A percentile compares a stretch with the other conserved stretches of the same genome.
phyloP scores from a whole-genome alignment of 2,888 invertebrate species.

The Labia minor region DNA sequence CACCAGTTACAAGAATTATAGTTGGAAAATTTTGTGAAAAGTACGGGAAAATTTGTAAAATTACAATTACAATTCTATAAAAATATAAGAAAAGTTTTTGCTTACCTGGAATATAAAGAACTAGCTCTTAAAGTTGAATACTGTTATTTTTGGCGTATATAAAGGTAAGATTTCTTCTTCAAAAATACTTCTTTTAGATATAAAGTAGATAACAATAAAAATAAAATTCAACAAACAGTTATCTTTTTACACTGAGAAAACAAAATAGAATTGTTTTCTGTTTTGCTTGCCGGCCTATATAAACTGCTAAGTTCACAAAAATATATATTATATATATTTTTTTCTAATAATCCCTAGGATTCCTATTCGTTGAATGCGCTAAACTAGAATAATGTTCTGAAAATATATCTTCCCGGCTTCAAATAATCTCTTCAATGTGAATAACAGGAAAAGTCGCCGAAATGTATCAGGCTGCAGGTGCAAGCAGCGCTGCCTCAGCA shows the following conservation, averaged over 20 bases:
- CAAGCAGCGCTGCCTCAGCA: constrained; percentile 43
- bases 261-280: neutral
- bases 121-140: constrained; percentile 1
- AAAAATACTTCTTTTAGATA: neutral
- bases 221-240: constrained; percentile 8
- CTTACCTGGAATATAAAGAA: neutral
- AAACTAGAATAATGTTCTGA: constrained; percentile 2
- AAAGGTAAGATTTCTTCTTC: neutral
- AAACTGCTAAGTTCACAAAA: constrained; percentile 2
- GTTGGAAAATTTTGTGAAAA: too few relatives aligned
- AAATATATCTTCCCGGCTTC: neutral
- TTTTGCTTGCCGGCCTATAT: neutral
- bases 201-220: neutral
- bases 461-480: constrained; percentile 28
- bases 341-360: neutral
- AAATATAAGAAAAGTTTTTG: too few relatives aligned
- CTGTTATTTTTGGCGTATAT: neutral
- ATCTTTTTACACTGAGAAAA: neutral
- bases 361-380: neutral
- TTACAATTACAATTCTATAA: too few relatives aligned
- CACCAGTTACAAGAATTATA: too few relatives aligned
- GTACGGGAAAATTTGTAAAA: too few relatives aligned
- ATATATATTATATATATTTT: constrained; percentile 4
- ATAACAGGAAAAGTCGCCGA: neutral
- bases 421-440: neutral